A percentile compares a stretch with the other conserved stretches of the same genome.
These are phyloP conservation scores for Wiebesia pumilae DNA, from an alignment of 1,140 invertebrate genomes.

Conservation along the genomic window DNA sequence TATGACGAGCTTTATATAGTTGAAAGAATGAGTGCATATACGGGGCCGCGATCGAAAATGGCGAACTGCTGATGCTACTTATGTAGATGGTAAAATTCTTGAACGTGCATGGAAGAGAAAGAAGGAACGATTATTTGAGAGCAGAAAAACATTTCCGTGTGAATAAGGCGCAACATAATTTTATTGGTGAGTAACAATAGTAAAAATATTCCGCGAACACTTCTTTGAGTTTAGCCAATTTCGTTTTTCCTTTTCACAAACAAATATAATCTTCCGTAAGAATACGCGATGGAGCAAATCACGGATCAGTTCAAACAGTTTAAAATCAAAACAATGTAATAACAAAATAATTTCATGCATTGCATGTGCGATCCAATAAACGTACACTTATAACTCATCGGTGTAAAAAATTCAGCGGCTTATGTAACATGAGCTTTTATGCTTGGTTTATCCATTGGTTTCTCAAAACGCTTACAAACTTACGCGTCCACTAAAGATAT, in stretches of 20 bases:
- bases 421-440: not conserved
- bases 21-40: constrained; percentile 30
- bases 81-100: not conserved
- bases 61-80: constrained; percentile 55
- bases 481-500: not conserved
- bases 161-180: not conserved
- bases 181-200: not conserved
- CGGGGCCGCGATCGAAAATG: constrained; percentile 65
- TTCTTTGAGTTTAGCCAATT: constrained; percentile 3
- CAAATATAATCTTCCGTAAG: not conserved
- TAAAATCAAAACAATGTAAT: too few relatives aligned
- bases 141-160: not conserved
- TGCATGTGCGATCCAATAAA: not conserved
- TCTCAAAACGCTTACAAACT: not conserved
- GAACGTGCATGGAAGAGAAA: not conserved
- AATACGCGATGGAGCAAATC: not conserved
- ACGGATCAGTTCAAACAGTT: not conserved
- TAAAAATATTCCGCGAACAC: not conserved
- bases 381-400: not conserved
- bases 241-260: not conserved
- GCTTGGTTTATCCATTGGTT: not conserved
- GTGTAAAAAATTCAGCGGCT: not conserved
- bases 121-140: constrained; percentile 3
- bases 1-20: constrained; percentile 47
- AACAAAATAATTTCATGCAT: not conserved